Percentiles rank a stretch among this genome's conserved stretches.
These are phyloP conservation scores for Talpa occidentalis DNA, from an alignment of 2,113 vertebrate species.

Conservation along the genomic window DNA sequence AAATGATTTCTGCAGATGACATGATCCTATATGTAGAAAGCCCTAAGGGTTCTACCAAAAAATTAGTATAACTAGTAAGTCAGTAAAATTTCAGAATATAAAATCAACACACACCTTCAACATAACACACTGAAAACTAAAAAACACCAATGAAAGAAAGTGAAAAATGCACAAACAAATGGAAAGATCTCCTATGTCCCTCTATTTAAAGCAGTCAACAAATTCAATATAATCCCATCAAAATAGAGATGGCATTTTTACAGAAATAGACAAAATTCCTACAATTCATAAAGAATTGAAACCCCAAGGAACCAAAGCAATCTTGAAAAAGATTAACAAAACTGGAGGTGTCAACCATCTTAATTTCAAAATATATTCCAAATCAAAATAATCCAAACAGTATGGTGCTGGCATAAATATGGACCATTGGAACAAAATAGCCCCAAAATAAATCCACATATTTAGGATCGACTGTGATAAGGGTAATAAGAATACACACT, in stretches of 20 bases:
- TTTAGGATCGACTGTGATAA: no score
- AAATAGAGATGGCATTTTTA: neutral
- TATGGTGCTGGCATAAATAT: neutral
- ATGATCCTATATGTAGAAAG: neutral
- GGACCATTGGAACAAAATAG: no score
- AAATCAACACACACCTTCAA: neutral
- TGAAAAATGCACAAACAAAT: neutral
- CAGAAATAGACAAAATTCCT: neutral
- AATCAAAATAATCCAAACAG: neutral
- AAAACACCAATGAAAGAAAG: neutral
- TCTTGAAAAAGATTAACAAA: neutral
- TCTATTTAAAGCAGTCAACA: neutral
- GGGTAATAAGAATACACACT: no score
- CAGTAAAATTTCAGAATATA: neutral
- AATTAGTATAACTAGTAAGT: neutral
- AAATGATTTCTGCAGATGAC: neutral
- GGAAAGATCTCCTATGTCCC: neutral
- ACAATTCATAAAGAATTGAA: neutral
- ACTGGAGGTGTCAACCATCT: neutral
- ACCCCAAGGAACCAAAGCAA: neutral
- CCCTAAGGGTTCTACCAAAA: neutral
- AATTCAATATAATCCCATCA: neutral
- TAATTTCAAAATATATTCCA: neutral
- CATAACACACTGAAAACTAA: neutral
- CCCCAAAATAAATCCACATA: no score